Evolutionary conservation across 2,113 vertebrate genomes (phyloP).

Genomic region (Phalacrocorax brasilianus): DNA sequence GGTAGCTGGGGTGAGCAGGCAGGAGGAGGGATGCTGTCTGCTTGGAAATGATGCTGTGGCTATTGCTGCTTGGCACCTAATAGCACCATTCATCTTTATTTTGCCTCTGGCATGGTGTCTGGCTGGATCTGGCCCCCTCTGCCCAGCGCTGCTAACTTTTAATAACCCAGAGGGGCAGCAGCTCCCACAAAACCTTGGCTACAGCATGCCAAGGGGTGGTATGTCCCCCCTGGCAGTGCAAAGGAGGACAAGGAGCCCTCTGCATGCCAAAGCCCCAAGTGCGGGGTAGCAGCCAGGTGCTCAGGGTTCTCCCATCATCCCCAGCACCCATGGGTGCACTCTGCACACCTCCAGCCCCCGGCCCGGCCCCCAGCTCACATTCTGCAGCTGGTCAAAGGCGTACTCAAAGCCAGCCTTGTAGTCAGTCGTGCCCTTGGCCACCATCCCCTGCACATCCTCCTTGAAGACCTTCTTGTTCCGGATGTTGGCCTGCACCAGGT

Average conservation of each 20-base stretch:
- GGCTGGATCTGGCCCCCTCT: not conserved
- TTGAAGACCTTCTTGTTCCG: constrained; percentile 99
- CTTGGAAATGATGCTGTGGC: not conserved
- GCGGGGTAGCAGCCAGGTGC: not conserved
- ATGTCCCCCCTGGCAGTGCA: not conserved
- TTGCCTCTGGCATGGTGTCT: not conserved
- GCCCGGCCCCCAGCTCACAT: constrained; percentile 79
- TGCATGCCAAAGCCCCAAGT: fast-evolving
- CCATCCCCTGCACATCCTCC: constrained; percentile 91
- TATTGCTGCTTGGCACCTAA: not conserved
- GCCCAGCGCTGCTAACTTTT: not conserved
- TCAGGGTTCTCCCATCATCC: fast-evolving
- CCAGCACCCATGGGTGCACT: not conserved
- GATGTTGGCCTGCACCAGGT: constrained; percentile 95
- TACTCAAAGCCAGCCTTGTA: constrained; percentile 99
- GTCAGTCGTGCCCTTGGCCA: constrained; percentile 95
- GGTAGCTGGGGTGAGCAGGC: not conserved
- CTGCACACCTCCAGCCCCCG: fast-evolving
- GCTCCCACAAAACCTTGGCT: not conserved
- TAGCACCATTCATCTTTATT: constrained; percentile 29
- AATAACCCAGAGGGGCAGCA: not conserved
- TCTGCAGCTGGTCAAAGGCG: constrained; percentile 97
- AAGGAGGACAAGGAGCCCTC: not conserved
- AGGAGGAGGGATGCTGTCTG: not conserved
- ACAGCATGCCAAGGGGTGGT: not conserved